Percentiles rank a stretch among this genome's conserved stretches.
phyloP scores from a whole-genome alignment of 2,797 vertebrate genomes.

The Champsocephalus gunnari region DNA sequence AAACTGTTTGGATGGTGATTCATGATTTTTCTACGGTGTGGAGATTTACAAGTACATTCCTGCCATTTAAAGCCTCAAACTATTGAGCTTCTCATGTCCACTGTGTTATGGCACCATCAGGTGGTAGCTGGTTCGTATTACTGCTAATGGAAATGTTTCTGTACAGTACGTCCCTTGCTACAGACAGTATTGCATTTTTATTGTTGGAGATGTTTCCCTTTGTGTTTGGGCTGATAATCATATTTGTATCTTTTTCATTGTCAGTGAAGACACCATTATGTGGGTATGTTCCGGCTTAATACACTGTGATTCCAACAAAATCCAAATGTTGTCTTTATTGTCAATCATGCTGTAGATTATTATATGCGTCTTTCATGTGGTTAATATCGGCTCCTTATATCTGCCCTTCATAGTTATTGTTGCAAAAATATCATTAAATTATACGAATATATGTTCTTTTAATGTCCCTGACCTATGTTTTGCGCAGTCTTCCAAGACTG shows the following conservation, averaged over 20 bases:
- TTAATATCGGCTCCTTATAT: not conserved
- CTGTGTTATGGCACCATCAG: slow-evolving; percentile 53
- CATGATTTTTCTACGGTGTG: slow-evolving; percentile 28
- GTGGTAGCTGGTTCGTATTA: slow-evolving; percentile 47
- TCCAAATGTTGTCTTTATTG: not conserved
- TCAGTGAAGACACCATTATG: not conserved
- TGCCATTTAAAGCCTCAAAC: slow-evolving; percentile 27
- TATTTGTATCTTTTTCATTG: not conserved
- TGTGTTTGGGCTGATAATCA: not conserved
- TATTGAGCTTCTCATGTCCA: not conserved
- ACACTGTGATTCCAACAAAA: not conserved
- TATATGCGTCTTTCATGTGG: not conserved
- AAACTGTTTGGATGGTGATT: slow-evolving; percentile 36
- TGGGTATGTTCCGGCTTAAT: too few relatives aligned
- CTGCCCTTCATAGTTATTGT: not conserved
- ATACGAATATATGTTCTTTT: too few relatives aligned
- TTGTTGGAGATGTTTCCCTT: not conserved
- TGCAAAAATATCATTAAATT: not conserved
- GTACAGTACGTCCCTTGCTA: too few relatives aligned
- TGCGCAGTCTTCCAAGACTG: not conserved
- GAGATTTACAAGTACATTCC: slow-evolving; percentile 32
- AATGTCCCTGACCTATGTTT: not conserved
- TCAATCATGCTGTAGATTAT: too few relatives aligned
- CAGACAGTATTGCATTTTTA: not conserved
- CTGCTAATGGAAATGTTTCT: not conserved